A percentile compares a stretch with the other conserved stretches of the same genome.
Conservation (phyloP, 2,113 vertebrate genomes). For the Guaruba guarouba region DNA sequence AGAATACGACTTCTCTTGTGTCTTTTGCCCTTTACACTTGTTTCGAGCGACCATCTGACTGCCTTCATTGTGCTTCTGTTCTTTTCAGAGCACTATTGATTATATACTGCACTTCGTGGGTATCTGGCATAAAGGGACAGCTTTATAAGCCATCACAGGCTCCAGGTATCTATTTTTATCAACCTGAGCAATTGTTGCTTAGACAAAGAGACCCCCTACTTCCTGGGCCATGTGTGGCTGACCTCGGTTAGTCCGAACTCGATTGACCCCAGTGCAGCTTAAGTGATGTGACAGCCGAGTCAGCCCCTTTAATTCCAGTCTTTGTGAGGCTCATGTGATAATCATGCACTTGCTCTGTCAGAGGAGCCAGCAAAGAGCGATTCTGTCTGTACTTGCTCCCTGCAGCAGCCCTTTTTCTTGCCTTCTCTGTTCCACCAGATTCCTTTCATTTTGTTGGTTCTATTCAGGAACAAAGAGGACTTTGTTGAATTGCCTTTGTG, state of each 20-base stretch:
- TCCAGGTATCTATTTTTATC: conserved; percentile 30
- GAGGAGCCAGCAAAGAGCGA: not conserved
- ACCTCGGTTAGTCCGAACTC: conserved; percentile 10
- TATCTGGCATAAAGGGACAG: not conserved
- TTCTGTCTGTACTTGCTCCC: conserved; percentile 49
- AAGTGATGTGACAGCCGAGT: conserved; percentile 52
- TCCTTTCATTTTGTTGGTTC: conserved; percentile 56
- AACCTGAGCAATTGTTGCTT: not conserved
- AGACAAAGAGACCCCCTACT: conserved; percentile 20
- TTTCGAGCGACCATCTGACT: not conserved
- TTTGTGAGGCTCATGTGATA: conserved; percentile 64
- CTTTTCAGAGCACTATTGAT: not conserved
- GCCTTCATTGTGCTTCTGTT: not conserved
- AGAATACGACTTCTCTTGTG: not conserved
- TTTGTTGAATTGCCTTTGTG: conserved; percentile 61
- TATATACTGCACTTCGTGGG: not conserved
- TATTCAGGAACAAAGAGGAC: conserved; percentile 62
- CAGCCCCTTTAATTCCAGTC: conserved; percentile 61
- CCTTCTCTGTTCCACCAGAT: conserved; percentile 52
- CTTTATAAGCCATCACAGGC: not conserved
- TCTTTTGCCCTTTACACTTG: not conserved
- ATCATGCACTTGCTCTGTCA: conserved; percentile 60
- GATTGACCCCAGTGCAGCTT: conserved; percentile 41
- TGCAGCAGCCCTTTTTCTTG: conserved; percentile 56
- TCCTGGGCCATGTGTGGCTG: not conserved